Evolutionary conservation across 2,113 vertebrate species (phyloP), one percentile per base, ranked within the genome.

Genomic region (Tyto alba): DNA sequence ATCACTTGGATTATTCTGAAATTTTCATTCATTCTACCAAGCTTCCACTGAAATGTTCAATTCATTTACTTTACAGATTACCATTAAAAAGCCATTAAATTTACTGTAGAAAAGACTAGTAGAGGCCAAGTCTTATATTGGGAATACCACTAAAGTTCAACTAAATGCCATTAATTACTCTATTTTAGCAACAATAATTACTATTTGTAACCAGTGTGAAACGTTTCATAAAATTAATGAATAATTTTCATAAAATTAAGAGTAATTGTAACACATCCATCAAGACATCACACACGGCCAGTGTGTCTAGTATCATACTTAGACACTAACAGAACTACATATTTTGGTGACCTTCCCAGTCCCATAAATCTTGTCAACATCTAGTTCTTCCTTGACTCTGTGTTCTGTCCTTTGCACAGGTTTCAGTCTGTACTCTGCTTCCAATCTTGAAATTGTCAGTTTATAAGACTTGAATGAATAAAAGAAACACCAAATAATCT

Each of bases 11-110:
- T 80, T 90, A 95, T 69, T 62, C 75, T 95, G 83, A 96, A 92
- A 77, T 92, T 95, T 95, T 81, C 91, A 93, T 93, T 93, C 55
- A 91, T 88, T 89, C 89, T 45, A 38, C 88, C 69, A 96, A 76
- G 93, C 64, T 79, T 86, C 48, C 30, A 27, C 77, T 95, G 85
- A 93, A 90, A 97, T 13, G 18, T 45, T 86, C 60, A 76, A 36
- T 88, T 95, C 43, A 92, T 95, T 96, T 89, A n/a, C 85, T 86
- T 83, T 52, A 66, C 73, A 50, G 30, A 88, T 96, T 88, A 92
- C 21, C 80, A 80, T 96, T 92, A 74, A 97, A 97, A 96, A 93
- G 38, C 17, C 73, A 93, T 93, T 95, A 41, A 36, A 91, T 87
- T 93, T 97, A 69, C 78, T 84, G 55, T 10, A 78, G 53, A 66